Evolutionary conservation across 2,797 vertebrate genomes (phyloP), one percentile per base, ranked within the genome.

Genomic region (Antennarius maculatus): DNA sequence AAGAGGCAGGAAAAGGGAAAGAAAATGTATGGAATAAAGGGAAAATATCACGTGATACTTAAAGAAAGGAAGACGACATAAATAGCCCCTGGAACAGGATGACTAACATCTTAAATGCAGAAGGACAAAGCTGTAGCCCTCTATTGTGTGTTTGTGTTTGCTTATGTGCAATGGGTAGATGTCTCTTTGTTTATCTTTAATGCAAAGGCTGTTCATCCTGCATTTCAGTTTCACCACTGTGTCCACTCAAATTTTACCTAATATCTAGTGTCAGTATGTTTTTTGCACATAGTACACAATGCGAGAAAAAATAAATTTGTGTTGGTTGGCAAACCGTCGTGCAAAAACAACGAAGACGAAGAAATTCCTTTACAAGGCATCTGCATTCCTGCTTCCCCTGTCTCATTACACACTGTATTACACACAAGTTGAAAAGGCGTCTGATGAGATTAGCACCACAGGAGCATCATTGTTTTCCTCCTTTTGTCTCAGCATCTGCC

Each of bases 61-160:
- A 43, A 75, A 76, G 76, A 84, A 79, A 86, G 67, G 68, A 80
- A 80, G 61, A 76, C 77, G 83, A 89, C 88, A 66, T 80, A 91
- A 92, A 90, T 90, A 92, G 91, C 85, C 73, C 74, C 74, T 78
- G 83, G 86, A 23, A 77, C 90, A 87, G 83, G 77, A 85, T 92
- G 90, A 92, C 90, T 93, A 91, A 92, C 84, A 23, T 85, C 77
- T 83, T 92, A 90, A 92, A 92, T 92, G 86, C 84, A 91, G 86
- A 86, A 86, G 81, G 81, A 86, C 84, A 78, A 61, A 69, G 66
- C 89, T 80, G 77, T 85, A 77, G 77, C 76, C 75, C 71, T 82
- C 58, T 64, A 69, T 82, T 85, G 69, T 76, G 61, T 80, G 46
- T 78, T 64, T 73, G 58, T 70, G 43, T 54, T 71, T 82, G 62